Evolutionary conservation across 92 coral and sea anemone genomes (phyloP), one percentile per base, ranked within the genome.

Genomic region (Phenganax marumi): DNA sequence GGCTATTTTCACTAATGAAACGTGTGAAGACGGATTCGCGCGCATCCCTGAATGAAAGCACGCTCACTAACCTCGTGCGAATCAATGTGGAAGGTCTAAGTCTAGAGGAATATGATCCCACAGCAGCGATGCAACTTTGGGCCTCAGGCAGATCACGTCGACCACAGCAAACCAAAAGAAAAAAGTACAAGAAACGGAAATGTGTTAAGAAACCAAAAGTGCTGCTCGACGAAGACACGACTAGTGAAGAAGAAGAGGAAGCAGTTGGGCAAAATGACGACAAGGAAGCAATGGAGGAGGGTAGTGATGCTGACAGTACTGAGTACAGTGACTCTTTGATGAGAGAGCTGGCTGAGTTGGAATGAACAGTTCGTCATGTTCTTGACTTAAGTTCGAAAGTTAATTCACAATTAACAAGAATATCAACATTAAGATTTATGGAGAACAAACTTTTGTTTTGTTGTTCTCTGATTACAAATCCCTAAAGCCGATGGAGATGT

Each of bases 1-100:
- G 95, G 87, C 26, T 91, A 81, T 89, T 91, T 76, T 91, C 89
- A 58, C 76, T 84, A 48, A 91, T 89, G 95, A 89, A 86, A 50
- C 82, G 90, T 58, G 73, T 89, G 55, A 91, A 89, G 84, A 86
- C 92, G 17, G 95, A 91, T 84, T 86, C 85, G 52, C 86, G 85
- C 25, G 91, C 93, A 24, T 43, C 90, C 21, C 91, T 90, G 70
- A 75, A 87, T 39, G 88, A 86, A 24, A 18, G 80, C 49, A 86
- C 76, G 65, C 86, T 83, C 54, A 86, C 82, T 77, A 73, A 63
- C 56, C 88, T 86, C 43, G 66, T 64, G n/a, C 77, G 89, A 83
- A 83, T 89, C 47, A 47, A 21, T 70, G 39, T 70, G 76, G 76
- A 70, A 33, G 52, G 52, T n/a, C 54, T 46, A 70, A 70, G n/a